A percentile compares a stretch with the other conserved stretches of the same genome.
Conservation (phyloP, 2,113 vertebrate genomes). For the Mastomys natalensis region DNA sequence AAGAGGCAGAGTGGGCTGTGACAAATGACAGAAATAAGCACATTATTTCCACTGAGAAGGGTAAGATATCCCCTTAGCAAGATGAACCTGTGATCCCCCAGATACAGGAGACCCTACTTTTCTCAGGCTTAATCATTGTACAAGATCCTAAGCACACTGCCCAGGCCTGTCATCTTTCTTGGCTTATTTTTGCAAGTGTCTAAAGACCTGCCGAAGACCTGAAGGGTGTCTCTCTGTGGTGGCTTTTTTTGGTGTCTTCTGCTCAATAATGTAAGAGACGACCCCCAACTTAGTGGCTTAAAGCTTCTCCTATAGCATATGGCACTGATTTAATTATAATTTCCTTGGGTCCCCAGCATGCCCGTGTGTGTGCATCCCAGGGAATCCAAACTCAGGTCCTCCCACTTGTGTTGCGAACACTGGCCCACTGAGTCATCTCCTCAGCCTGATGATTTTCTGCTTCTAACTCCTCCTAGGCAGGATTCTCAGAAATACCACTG, state of each 20-base stretch:
- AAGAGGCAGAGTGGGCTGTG: background rate
- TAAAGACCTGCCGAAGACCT: background rate
- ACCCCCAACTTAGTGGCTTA: background rate
- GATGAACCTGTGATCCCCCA: background rate
- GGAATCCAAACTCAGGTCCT: background rate
- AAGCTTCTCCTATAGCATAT: background rate
- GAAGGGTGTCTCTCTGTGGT: background rate
- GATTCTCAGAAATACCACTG: background rate
- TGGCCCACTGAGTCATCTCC: background rate
- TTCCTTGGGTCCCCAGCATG: background rate
- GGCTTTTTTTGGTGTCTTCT: background rate
- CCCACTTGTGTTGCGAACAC: background rate
- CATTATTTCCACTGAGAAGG: background rate
- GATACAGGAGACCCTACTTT: background rate
- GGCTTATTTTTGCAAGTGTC: background rate
- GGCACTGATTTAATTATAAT: background rate
- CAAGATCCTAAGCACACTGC: background rate
- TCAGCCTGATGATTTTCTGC: background rate
- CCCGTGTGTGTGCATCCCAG: background rate
- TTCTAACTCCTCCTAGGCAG: background rate
- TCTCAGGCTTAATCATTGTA: background rate
- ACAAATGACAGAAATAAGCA: background rate
- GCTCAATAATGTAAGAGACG: background rate
- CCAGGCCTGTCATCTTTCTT: background rate
- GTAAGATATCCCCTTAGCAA: background rate